Base-by-base conservation (phyloP, 2,797 vertebrate species). In the Brachyrhaphis roseni region DNA sequence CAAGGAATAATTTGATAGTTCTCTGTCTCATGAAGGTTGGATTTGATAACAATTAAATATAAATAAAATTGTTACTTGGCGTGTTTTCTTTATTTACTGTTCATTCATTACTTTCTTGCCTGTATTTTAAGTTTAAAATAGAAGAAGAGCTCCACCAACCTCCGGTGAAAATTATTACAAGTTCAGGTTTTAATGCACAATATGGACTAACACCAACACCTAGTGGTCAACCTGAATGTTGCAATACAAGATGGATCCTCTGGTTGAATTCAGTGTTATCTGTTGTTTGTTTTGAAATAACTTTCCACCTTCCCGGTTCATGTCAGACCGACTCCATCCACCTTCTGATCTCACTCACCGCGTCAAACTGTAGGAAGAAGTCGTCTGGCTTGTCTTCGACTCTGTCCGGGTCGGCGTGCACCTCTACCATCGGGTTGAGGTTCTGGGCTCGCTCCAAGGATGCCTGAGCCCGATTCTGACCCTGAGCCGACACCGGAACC, bases 361-460 rank as follows among this genome's bases (percentile, higher is more conserved):
- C 97, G 77, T 99, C 97, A n/a, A 98, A 99, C n/a, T 97, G 94
- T 12, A 96, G 93, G 82, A 99, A 98, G 92, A 98, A 99, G 0
- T 97, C 95, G 3, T 97, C 96, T 0, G 96, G 74, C 53, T 99
- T 99, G 88, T 93, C 93, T 8, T 97, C 97, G 0, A 97, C 77
- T 10, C 82, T 88, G 55, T 95, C 96, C 0, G 94, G 82, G 85
- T 98, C 97, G 0, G 96, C 97, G 8, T 96, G 96, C 49, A 99
- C 98, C 0, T 98, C 95, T 71, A 99, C 98, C 98, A 99, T 99
- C 0, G 98, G 98, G 84, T 99, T 99, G 74, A 99, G 98, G 83
- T 96, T 97, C 94, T 98, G 98, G 0, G 97, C 98, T 31, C 98
- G 94, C 84, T 97, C 97, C 92, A 98, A 83, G 0, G 97, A 98